A percentile compares a stretch with the other conserved stretches of the same genome.
Evolutionary conservation across 1,140 invertebrate species (phyloP).

Genomic region (Heliconius nattereri): DNA sequence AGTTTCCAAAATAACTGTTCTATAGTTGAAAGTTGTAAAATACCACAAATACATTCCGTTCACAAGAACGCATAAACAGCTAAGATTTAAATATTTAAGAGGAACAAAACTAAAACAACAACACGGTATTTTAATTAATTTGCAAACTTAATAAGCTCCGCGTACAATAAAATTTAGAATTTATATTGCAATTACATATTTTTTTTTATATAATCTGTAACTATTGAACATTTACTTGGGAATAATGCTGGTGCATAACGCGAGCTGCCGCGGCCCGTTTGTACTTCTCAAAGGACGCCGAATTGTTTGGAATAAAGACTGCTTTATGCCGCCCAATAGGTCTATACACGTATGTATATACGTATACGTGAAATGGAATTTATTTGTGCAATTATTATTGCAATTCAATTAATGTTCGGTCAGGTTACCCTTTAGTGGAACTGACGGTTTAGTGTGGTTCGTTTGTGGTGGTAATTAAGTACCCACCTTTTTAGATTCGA

Average conservation of each 20-base stretch:
- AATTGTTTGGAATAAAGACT: slow-evolving; percentile 78
- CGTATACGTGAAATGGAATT: slow-evolving; percentile 44
- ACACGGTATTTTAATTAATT: slow-evolving; percentile 1
- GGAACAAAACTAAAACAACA: not conserved
- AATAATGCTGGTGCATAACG: slow-evolving; percentile 53
- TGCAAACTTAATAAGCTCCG: not conserved
- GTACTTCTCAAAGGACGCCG: slow-evolving; percentile 71
- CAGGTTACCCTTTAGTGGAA: slow-evolving; percentile 61
- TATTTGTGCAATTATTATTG: slow-evolving; percentile 72
- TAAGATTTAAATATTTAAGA: not conserved
- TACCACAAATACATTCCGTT: not conserved
- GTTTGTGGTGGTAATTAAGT: slow-evolving; percentile 34
- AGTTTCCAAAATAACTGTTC: not conserved
- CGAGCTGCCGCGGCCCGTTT: slow-evolving; percentile 63
- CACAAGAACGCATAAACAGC: not conserved
- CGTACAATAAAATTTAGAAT: slow-evolving; percentile 10
- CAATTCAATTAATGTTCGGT: slow-evolving; percentile 77
- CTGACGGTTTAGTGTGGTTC: slow-evolving; percentile 51
- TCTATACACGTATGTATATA: slow-evolving; percentile 57
- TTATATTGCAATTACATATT: slow-evolving; percentile 14
- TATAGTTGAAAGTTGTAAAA: not conserved
- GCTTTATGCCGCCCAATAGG: slow-evolving; percentile 66
- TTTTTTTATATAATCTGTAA: slow-evolving; percentile 36
- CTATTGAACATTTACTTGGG: slow-evolving; percentile 40
- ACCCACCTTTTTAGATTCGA: slow-evolving; percentile 32